These are phyloP conservation scores for Tympanoctomys barrerae DNA, from an alignment of 2,797 vertebrate genomes.

Conservation along the genomic window DNA sequence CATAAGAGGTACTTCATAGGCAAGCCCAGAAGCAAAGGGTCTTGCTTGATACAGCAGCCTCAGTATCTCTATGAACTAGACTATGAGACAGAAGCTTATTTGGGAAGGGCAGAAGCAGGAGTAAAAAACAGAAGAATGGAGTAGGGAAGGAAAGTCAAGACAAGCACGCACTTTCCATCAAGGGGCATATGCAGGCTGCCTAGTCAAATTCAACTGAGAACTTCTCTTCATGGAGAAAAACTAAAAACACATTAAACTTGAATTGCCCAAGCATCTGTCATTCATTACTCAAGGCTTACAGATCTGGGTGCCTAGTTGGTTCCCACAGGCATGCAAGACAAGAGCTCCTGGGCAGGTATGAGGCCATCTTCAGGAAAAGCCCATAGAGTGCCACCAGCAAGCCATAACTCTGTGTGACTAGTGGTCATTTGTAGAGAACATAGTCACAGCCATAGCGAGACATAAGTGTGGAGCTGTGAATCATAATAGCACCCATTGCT, in stretches of 20 bases:
- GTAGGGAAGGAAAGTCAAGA: background rate
- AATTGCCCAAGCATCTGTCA: accelerated
- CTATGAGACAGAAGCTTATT: background rate
- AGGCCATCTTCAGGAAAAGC: background rate
- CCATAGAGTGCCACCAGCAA: background rate
- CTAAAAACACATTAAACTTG: background rate
- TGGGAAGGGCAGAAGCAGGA: background rate
- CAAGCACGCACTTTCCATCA: background rate
- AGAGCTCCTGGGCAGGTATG: background rate
- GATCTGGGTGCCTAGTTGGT: background rate
- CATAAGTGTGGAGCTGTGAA: background rate
- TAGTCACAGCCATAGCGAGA: background rate
- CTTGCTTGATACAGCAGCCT: background rate
- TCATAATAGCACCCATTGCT: background rate
- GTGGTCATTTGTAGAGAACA: background rate
- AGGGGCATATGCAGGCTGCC: background rate
- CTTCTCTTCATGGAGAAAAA: background rate
- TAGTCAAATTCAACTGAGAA: background rate
- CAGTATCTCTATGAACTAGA: background rate
- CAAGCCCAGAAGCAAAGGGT: background rate
- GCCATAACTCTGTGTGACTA: background rate
- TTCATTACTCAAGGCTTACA: background rate
- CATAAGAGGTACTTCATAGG: background rate
- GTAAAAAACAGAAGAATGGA: background rate
- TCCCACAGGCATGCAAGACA: background rate